Evolutionary conservation across 2,888 invertebrate genomes (phyloP), one percentile per base, ranked within the genome.

Genomic region (Helleia helle): DNA sequence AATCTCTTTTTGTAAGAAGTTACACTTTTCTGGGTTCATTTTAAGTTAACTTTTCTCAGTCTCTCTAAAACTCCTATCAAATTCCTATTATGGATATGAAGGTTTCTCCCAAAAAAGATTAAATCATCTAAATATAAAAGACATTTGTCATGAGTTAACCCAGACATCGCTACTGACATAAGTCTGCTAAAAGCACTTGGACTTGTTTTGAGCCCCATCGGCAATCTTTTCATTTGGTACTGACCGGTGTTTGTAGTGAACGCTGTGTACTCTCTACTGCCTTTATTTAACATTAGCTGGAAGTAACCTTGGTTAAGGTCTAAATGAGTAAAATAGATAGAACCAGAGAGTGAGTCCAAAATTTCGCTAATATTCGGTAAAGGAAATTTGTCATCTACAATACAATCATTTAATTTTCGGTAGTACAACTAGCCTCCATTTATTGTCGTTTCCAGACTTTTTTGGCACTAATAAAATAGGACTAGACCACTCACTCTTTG

Each of bases 391-490:
- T 46, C 46, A 26, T 43, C 29, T 9, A n/a, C 12, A n/a, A 46
- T 40, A 6, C 12, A 15, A 13, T 36, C 28, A 26, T 48, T 48
- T 18, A 44, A 26, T 39, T 46, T 41, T 3, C 43, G 24, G 36
- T 39, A 45, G 34, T 48, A 44, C 34, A 9, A 54, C 54, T 11
- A 54, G 25, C 2, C 54, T 26, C 51, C 54, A 57, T 27, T 52
- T 52, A 29, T 49, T 45, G 3, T 42, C 14, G 8, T 25, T 5
- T 22, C 47, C 42, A 9, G 12, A 8, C 14, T 51, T 54, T 42
- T 53, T 56, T 1, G 54, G 55, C 5, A 55, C 55, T 24, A 55
- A 12, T 5, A 49, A 31, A 6, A 52, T 11, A 3, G 56, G 56
- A 27, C 51, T 49, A 0, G 47, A 43, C 52, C 52, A 54, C 2